Base-by-base conservation (phyloP, 2,113 vertebrate genomes). In the Atrichornis clamosus region DNA sequence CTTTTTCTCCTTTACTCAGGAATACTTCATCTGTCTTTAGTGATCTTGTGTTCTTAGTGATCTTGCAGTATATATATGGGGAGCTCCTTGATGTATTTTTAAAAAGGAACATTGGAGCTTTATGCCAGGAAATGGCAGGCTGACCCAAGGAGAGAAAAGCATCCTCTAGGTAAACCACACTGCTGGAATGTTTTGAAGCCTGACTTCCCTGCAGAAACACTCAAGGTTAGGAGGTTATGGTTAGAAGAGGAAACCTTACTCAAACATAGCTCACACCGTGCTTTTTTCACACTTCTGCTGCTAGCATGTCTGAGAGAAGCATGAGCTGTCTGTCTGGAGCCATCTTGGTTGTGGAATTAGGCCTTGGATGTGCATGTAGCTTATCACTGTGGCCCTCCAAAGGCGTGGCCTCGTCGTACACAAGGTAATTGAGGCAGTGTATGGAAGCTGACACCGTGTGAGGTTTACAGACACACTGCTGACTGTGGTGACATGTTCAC, bases 251-350 rank as follows among this genome's bases (percentile, higher is more conserved):
- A 69, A 62, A 50, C 47, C 19, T 72, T 39, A 4, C 23, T 67
- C 60, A 65, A 33, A 19, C 0, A 0, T n/a, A 81, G 60, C 50
- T 89, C n/a, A 3, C 15, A 4, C 35, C 26, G 70, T 46, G 74
- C 24, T 69, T 72, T 37, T 60, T 49, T n/a, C 15, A 33, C 4
- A 1, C 32, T 73, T 47, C 35, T 55, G 65, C 56, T 82, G 42
- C 47, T 69, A 8, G 33, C 0, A 0, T 41, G 28, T 64, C n/a
- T 19, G 37, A 60, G 42, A 72, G 74, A 55, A 56, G 56, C 3
- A 4, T 22, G 82, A 67, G 35, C 27, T 63, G 19, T 44, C 44
- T 53, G 47, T 72, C 84, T 60, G 67, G 63, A 88, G n/a, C 20
- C 56, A 67, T 58, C 55, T 46, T 56, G 24, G 11, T 12, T 59